These are phyloP conservation scores for Tyrophagus putrescentiae DNA, from an alignment of 1,140 invertebrate species.

Conservation along the genomic window DNA sequence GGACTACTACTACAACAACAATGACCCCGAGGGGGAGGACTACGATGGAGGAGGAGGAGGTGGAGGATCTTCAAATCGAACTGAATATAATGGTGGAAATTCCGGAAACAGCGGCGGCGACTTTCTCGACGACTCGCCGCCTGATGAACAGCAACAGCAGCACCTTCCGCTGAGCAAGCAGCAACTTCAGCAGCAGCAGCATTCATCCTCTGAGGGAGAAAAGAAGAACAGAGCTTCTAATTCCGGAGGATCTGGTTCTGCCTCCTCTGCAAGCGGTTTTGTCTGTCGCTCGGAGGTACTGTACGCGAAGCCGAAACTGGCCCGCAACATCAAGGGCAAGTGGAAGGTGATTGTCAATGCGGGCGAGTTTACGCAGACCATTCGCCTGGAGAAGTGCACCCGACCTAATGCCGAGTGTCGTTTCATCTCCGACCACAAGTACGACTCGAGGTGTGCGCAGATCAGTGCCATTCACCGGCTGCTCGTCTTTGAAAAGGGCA, in stretches of 20 bases:
- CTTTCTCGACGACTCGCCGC: background rate
- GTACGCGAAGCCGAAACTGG: slow-evolving; percentile 62
- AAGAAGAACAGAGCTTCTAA: background rate
- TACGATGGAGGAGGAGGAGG: too few species aligned
- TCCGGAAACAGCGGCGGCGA: background rate
- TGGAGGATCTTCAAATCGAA: too few species aligned
- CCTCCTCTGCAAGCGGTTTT: slow-evolving; percentile 40
- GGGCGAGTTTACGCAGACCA: slow-evolving; percentile 60
- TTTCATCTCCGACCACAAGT: slow-evolving; percentile 14
- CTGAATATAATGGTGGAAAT: too few species aligned
- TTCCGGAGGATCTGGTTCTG: background rate
- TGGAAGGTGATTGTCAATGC: slow-evolving; percentile 80
- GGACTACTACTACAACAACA: slow-evolving; percentile 40
- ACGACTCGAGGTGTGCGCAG: slow-evolving; percentile 46
- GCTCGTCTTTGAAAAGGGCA: slow-evolving; percentile 59
- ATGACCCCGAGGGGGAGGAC: slow-evolving; percentile 34
- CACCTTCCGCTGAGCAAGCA: too few species aligned
- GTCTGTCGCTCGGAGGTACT: slow-evolving; percentile 68
- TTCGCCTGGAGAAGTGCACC: slow-evolving; percentile 67
- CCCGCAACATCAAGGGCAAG: slow-evolving; percentile 51
- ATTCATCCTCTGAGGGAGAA: too few species aligned
- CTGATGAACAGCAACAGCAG: background rate
- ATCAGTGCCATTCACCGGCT: slow-evolving; percentile 73
- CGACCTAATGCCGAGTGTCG: slow-evolving; percentile 33
- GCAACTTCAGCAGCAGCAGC: too few species aligned